These are phyloP conservation scores for Palythoa grandiflora DNA, from an alignment of 92 coral and sea anemone genomes.

Conservation along the genomic window DNA sequence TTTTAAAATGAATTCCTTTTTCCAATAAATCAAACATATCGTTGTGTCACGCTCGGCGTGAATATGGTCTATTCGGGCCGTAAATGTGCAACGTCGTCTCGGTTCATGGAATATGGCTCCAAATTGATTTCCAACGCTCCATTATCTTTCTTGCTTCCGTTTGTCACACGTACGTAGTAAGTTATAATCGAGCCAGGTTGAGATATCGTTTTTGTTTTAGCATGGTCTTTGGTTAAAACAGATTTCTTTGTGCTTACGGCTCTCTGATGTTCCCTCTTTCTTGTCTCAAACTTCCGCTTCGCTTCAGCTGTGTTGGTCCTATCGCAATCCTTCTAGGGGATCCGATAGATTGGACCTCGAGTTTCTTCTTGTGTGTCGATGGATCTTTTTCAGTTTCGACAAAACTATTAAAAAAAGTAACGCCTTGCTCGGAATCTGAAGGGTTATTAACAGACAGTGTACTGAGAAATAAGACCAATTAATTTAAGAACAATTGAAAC, in stretches of 20 bases:
- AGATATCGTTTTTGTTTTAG: conserved; percentile 17
- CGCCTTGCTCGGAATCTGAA: too few relatives aligned
- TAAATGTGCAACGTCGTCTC: conserved; percentile 31
- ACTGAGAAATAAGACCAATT: too few relatives aligned
- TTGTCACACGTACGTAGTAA: conserved; percentile 26
- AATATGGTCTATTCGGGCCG: conserved; percentile 14
- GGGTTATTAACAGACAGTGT: too few relatives aligned
- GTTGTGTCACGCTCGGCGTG: too few relatives aligned
- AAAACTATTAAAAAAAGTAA: too few relatives aligned
- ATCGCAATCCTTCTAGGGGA: conserved; percentile 27
- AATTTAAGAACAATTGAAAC: too few relatives aligned
- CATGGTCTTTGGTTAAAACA: conserved; percentile 18
- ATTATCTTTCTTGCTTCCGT: conserved; percentile 20
- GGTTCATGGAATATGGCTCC: conserved; percentile 22
- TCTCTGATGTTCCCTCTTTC: conserved; percentile 25
- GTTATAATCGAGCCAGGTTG: conserved; percentile 1
- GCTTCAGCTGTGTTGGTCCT: conserved; percentile 17
- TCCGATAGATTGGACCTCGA: conserved; percentile 23
- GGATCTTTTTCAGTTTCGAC: conserved; percentile 12
- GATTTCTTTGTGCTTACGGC: conserved; percentile 14
- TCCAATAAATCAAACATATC: too few relatives aligned
- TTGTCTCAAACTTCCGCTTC: conserved; percentile 19
- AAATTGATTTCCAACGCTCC: conserved; percentile 34
- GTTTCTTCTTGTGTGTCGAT: conserved; percentile 13
- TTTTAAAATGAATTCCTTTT: too few relatives aligned